Evolutionary conservation across 2,113 vertebrate genomes (phyloP).

Genomic region (Oceanodroma tethys): DNA sequence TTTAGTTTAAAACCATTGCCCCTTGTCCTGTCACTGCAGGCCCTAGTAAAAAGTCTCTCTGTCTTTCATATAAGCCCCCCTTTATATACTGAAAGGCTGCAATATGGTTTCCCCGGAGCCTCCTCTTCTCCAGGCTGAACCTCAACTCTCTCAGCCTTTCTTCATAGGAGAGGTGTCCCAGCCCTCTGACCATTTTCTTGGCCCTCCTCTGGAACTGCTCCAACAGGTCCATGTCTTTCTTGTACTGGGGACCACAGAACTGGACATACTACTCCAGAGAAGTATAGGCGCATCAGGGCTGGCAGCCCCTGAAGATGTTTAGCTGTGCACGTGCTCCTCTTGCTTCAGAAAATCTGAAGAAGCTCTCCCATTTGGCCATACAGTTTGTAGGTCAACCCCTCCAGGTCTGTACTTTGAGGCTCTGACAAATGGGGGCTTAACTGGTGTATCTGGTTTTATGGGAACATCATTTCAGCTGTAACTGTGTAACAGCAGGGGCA

Average conservation of each 20-base stretch:
- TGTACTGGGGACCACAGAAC: neutral
- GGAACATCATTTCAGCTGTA: neutral
- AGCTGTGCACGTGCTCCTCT: fast-evolving
- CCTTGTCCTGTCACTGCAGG: neutral
- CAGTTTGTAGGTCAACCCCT: neutral
- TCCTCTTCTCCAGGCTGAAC: neutral
- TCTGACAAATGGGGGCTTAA: neutral
- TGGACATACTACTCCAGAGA: neutral
- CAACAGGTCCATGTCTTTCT: neutral
- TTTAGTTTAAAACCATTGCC: neutral
- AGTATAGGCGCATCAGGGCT: neutral
- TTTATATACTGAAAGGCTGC: neutral
- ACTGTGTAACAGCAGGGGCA: neutral
- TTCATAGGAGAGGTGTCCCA: neutral
- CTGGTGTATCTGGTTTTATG: neutral
- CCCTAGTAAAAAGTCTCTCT: neutral
- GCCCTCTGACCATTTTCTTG: neutral
- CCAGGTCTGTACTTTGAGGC: neutral
- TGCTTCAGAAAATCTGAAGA: neutral
- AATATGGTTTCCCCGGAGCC: neutral
- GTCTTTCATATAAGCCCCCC: neutral
- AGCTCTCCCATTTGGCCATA: neutral
- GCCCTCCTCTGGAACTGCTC: neutral
- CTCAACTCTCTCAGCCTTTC: neutral
- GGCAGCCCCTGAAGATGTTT: neutral